Evolutionary conservation across 2,113 vertebrate genomes (phyloP).

Genomic region (Pristiophorus japonicus): DNA sequence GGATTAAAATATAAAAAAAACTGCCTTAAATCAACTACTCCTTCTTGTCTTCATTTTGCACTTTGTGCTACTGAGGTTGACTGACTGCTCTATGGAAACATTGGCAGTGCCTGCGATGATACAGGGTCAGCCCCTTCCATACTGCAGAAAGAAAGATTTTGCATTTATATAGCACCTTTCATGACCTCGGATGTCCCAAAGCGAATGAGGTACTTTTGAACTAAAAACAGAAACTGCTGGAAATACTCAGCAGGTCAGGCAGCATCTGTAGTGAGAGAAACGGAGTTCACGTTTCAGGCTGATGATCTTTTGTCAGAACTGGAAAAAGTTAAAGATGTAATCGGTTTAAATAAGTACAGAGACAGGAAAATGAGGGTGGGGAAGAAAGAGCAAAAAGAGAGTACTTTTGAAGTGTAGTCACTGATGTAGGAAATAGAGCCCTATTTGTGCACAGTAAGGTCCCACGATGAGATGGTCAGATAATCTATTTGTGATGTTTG

Average conservation of each 20-base stretch:
- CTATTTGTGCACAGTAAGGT: background rate
- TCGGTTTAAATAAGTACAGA: too few relatives aligned
- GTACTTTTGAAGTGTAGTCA: background rate
- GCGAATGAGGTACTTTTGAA: background rate
- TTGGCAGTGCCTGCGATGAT: background rate
- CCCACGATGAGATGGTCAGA: background rate
- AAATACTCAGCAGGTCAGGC: too few relatives aligned
- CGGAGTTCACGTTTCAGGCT: too few relatives aligned
- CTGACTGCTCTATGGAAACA: background rate
- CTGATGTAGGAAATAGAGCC: background rate
- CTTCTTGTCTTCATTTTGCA: background rate
- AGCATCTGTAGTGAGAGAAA: too few relatives aligned
- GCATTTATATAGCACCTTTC: background rate
- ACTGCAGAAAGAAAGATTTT: background rate
- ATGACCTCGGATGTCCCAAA: background rate
- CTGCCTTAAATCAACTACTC: conserved; percentile 27
- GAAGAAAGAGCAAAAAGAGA: too few relatives aligned
- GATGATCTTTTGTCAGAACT: too few relatives aligned
- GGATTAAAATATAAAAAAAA: conserved; percentile 30
- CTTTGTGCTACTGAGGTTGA: background rate
- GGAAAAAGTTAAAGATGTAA: too few relatives aligned
- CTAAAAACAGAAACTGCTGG: too few relatives aligned
- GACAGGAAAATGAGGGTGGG: too few relatives aligned
- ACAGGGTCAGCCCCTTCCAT: too few relatives aligned
- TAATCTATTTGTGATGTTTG: background rate